Percentiles rank a stretch among this genome's conserved stretches.
Conservation (phyloP, 1,140 invertebrate species). For the Onthophagus taurus region DNA sequence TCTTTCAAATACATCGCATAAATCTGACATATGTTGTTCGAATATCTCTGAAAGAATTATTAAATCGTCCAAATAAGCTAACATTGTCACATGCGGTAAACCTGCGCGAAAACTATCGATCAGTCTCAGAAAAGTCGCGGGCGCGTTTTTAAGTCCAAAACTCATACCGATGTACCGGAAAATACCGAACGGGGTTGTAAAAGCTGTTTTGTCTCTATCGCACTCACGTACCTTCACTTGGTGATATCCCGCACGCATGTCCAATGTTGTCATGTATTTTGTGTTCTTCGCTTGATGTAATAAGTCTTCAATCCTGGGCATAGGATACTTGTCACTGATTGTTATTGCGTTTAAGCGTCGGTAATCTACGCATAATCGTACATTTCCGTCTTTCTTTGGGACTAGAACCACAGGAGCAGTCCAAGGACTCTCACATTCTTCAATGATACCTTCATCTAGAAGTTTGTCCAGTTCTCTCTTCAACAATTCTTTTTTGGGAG, state of each 20-base stretch:
- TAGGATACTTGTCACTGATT: neutral
- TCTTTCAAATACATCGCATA: no score
- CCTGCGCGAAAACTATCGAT: slow-evolving; percentile 26
- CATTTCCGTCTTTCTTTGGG: slow-evolving; percentile 4
- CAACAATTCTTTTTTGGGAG: slow-evolving; percentile 9
- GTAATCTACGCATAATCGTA: neutral
- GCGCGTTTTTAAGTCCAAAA: slow-evolving; percentile 36
- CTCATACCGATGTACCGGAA: slow-evolving; percentile 37
- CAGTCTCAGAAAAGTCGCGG: slow-evolving; percentile 38
- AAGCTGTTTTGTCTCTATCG: slow-evolving; percentile 35
- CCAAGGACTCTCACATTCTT: slow-evolving; percentile 9
- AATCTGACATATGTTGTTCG: no score
- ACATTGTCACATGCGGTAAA: slow-evolving; percentile 21
- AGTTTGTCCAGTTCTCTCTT: slow-evolving; percentile 2
- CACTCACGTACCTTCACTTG: slow-evolving; percentile 4
- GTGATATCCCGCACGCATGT: slow-evolving; percentile 6
- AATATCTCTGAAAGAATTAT: no score
- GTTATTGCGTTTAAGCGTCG: slow-evolving; percentile 11
- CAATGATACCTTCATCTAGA: neutral
- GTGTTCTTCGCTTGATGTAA: slow-evolving; percentile 6
- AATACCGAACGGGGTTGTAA: slow-evolving; percentile 34
- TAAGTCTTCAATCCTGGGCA: slow-evolving; percentile 5
- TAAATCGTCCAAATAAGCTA: slow-evolving; percentile 37
- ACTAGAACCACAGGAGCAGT: slow-evolving; percentile 4
- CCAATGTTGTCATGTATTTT: neutral